Percentiles rank a stretch among this genome's conserved stretches.
Conservation (phyloP, 2,113 vertebrate genomes). For the Tretioscincus oriximinensis region DNA sequence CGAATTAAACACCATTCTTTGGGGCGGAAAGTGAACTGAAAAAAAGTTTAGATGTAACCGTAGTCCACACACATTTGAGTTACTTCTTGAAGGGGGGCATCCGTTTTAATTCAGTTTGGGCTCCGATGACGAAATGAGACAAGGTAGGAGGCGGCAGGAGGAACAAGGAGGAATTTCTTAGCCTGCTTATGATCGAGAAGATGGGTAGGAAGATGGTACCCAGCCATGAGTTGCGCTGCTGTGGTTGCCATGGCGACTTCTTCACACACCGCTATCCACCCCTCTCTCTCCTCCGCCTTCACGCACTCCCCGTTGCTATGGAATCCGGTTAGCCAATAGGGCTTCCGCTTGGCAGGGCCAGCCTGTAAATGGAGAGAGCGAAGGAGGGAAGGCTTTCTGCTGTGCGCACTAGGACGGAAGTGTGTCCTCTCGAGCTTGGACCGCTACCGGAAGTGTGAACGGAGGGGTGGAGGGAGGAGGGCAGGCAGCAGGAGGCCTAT, state of each 20-base stretch:
- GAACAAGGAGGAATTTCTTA: background rate
- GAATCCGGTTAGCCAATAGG: slow-evolving; percentile 28
- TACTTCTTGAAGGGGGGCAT: too few relatives aligned
- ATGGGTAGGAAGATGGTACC: background rate
- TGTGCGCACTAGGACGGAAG: slow-evolving; percentile 56
- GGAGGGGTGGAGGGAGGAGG: background rate
- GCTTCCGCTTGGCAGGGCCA: too few relatives aligned
- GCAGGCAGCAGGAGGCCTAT: background rate
- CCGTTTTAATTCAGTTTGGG: too few relatives aligned
- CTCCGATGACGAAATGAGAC: too few relatives aligned
- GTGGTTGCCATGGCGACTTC: slow-evolving; percentile 7
- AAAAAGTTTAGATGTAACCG: too few relatives aligned
- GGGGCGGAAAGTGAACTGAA: too few relatives aligned
- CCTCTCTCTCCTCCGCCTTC: slow-evolving; percentile 14
- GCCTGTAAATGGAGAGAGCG: background rate
- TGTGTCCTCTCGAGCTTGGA: slow-evolving; percentile 26
- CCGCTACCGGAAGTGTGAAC: slow-evolving; percentile 39
- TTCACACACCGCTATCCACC: slow-evolving; percentile 28
- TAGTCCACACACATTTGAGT: too few relatives aligned
- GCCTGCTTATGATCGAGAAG: accelerated
- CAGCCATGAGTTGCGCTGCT: background rate
- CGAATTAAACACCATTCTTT: too few relatives aligned
- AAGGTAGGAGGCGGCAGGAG: too few relatives aligned
- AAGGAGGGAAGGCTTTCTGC: slow-evolving; percentile 42
- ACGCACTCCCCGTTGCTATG: slow-evolving; percentile 50